Evolutionary conservation across 2,797 vertebrate species (phyloP), one percentile per base, ranked within the genome.

Genomic region (Ceyx erithaca): DNA sequence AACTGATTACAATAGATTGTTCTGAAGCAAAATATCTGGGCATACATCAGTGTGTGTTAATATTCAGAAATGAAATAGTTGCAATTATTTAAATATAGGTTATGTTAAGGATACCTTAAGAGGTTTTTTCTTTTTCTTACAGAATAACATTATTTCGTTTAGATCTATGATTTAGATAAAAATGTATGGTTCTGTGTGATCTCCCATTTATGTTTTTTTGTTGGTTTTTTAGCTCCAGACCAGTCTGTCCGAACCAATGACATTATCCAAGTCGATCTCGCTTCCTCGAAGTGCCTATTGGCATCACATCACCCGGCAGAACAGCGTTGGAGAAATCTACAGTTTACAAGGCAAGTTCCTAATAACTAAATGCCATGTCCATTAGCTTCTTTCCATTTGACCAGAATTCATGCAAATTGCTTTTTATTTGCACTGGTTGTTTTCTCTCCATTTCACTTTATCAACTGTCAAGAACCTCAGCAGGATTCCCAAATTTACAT

Each of bases 221-320:
- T 95, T 96, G 96, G 18, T 14, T 30, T 98, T 98, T 94, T 96
- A 99, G 99, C 98, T 98, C 95, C 98, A 99, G 97, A 99, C 98
- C 90, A 98, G 96, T 90, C 92, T 98, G 87, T 98, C 98, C 91
- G 99, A 99, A 95, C 98, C 98, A 30, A 97, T 98, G 97, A 98
- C 97, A 40, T 97, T 99, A 94, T 99, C 98, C 93, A 99, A 99
- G 97, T 99, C 99, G 48, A 98, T 99, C 96, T 99, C 99, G 49
- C 98, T 99, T 92, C 99, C 99, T 79, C 99, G 99, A 35, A 99
- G 99, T 28, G 99, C 99, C 0, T 99, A 99, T 96, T 99, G 99
- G 99, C 99, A 99, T 96, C 99, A 99, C 94, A 99, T 99, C 97
- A 99, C 98, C 18, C 98, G 99, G 89, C 99, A 99, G 97, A 99